Evolutionary conservation across 1,140 invertebrate genomes (phyloP), one percentile per base, ranked within the genome.

Genomic region (Hestina assimilis): DNA sequence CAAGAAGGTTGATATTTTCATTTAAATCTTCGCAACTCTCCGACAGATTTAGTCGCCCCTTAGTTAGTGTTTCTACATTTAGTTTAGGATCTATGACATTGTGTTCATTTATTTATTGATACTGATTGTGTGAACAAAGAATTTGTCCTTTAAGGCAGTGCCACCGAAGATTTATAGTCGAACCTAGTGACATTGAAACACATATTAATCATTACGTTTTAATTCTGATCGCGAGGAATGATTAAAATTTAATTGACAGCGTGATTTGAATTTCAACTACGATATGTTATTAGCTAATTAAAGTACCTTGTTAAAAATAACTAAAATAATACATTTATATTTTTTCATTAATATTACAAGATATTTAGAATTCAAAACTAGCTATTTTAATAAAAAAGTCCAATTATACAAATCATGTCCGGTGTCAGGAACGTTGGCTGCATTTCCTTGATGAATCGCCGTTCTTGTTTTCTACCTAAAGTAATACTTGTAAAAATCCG

Each of bases 81-180:
- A 41, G 50, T 17, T 63, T 46, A 43, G 48, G 55, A 69, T 69
- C 61, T 63, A 61, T 60, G 59, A 60, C 60, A 69, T 59, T 69
- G 64, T 76, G 71, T 81, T 79, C 72, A 75, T 79, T n/a, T 75
- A 70, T 79, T 75, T 74, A 72, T 69, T 60, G 66, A 69, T 72
- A 61, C 60, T 70, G 54, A 59, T 69, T 74, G 61, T 63, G 24
- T 72, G 62, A 60, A 69, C 58, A 59, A 65, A 57, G 57, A 63
- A 45, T 55, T 52, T 46, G 41, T 47, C 35, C 7, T 61, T 61
- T 63, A 52, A 63, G 29, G 54, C 40, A 53, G 31, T 23, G 56
- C 42, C 42, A 50, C 45, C 48, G 14, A 8, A 15, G 21, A 40
- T 38, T 50, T 14, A 52, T 14, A 17, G 52, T 46, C 40, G 17